phyloP scores from a whole-genome alignment of 2,888 invertebrate genomes.

The Diloba caeruleocephala region DNA sequence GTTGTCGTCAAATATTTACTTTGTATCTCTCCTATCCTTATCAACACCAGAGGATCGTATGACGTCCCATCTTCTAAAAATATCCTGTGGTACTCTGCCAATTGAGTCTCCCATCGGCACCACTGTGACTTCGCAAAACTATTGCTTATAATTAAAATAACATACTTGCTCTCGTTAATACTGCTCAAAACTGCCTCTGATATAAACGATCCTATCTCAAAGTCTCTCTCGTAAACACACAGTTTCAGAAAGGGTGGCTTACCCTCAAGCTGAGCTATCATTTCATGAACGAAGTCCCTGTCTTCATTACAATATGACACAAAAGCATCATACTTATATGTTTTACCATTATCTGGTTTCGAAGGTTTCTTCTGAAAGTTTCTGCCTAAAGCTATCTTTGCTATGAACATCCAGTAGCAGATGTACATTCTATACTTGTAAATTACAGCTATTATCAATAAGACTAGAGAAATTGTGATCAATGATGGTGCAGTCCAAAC shows the following conservation, averaged over 20 bases:
- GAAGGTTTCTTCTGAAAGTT: conserved; percentile 67
- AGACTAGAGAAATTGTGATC: conserved; percentile 70
- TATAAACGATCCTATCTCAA: conserved; percentile 90
- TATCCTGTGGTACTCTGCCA: conserved; percentile 91
- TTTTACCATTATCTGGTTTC: conserved; percentile 52
- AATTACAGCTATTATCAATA: conserved; percentile 63
- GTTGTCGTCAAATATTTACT: conserved; percentile 88
- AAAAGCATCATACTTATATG: conserved; percentile 89
- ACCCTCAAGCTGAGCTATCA: conserved; percentile 90
- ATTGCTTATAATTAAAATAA: conserved; percentile 91
- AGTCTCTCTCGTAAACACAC: conserved; percentile 92
- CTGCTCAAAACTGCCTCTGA: conserved; percentile 91
- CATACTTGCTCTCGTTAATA: conserved; percentile 90
- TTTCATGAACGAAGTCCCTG: conserved; percentile 89
- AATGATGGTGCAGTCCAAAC: conserved; percentile 81
- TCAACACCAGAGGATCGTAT: conserved; percentile 90
- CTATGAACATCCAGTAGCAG: conserved; percentile 88
- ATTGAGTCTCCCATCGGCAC: conserved; percentile 92
- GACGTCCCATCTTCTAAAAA: conserved; percentile 88
- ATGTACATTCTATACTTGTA: conserved; percentile 85
- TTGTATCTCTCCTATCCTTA: conserved; percentile 90
- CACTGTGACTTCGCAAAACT: conserved; percentile 92
- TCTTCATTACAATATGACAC: conserved; percentile 90
- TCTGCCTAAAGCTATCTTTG: conserved; percentile 85
- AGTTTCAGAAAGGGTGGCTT: conserved; percentile 89